phyloP scores from a whole-genome alignment of 2,797 vertebrate species.

The Peromyscus aztecus region DNA sequence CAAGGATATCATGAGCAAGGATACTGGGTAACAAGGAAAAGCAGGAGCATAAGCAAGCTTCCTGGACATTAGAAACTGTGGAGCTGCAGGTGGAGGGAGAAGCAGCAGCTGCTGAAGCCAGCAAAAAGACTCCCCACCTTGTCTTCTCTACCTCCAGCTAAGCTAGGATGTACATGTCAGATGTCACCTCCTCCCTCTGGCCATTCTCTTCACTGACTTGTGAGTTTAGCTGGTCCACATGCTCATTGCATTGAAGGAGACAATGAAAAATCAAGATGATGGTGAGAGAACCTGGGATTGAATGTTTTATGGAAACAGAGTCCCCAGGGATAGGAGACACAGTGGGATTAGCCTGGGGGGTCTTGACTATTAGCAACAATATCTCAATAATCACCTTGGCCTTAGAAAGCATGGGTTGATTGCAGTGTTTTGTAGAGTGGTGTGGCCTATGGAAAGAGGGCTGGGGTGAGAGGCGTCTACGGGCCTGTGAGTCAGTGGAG shows the following conservation, averaged over 20 bases:
- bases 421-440: neutral
- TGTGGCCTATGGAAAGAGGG: neutral
- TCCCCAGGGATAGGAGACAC: neutral
- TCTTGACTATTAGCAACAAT: neutral
- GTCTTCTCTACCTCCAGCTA: neutral
- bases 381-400: neutral
- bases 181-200: neutral
- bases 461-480: accelerated
- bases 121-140: no score
- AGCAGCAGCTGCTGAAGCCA: neutral
- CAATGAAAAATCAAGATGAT: neutral
- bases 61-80: neutral
- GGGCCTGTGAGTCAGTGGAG: accelerated
- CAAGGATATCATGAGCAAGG: no score
- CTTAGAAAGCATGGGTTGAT: neutral
- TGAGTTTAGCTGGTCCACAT: neutral
- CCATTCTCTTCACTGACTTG: neutral
- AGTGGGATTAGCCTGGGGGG: neutral
- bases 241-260: neutral
- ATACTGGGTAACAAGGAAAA: accelerated
- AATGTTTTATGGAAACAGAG: neutral
- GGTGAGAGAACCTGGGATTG: neutral
- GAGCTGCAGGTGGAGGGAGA: neutral
- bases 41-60: neutral
- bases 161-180: no score